A percentile compares a stretch with the other conserved stretches of the same genome.
phyloP scores from a whole-genome alignment of 2,113 vertebrate genomes.

The Tachycineta bicolor region DNA sequence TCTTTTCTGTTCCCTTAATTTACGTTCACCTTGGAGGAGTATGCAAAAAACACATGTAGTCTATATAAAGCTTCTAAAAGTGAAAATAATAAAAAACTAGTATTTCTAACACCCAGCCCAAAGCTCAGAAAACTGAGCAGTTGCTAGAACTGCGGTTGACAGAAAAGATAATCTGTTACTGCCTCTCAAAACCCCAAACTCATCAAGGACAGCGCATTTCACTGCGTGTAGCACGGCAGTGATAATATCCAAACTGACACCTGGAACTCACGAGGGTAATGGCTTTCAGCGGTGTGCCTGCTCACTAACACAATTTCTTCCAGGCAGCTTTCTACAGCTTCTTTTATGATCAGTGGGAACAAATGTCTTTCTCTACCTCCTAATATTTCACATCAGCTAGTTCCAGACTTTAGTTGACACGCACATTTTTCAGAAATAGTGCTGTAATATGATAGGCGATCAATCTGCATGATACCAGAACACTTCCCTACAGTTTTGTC shows the following conservation, averaged over 20 bases:
- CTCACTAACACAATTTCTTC: neutral
- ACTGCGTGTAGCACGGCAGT: neutral
- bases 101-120: neutral
- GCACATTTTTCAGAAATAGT: constrained; percentile 3
- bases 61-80: neutral
- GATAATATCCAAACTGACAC: neutral
- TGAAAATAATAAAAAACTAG: neutral
- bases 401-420: neutral
- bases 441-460: neutral
- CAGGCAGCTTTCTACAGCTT: neutral
- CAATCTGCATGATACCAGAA: neutral
- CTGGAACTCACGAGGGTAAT: neutral
- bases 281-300: neutral
- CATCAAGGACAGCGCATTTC: neutral
- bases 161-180: neutral
- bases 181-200: neutral
- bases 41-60: neutral
- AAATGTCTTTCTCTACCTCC: constrained; percentile 17
- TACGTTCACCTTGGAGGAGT: neutral
- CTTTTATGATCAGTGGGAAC: neutral
- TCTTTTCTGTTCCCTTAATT: neutral
- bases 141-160: neutral
- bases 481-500: neutral
- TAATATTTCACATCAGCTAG: neutral
- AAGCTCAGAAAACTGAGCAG: neutral